phyloP scores from a whole-genome alignment of 2,888 invertebrate genomes.

The Trachelus stipa region DNA sequence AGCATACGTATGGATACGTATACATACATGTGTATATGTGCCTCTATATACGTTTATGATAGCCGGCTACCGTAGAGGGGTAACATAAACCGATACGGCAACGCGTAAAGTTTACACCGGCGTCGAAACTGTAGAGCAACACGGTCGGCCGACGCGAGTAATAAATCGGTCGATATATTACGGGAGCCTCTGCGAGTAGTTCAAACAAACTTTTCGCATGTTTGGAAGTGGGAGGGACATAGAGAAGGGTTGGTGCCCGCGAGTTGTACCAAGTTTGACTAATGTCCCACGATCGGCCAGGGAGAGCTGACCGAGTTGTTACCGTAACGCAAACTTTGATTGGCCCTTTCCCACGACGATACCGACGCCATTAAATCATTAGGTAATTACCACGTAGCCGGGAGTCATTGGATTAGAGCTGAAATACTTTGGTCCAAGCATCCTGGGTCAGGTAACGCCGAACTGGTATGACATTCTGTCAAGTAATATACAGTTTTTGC shows the following conservation, averaged over 20 bases:
- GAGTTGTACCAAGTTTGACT: background rate
- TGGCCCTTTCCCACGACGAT: conserved; percentile 2
- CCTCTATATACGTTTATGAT: background rate
- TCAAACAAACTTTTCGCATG: conserved; percentile 11
- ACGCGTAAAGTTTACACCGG: conserved; percentile 19
- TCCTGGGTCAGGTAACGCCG: too few relatives aligned
- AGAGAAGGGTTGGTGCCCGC: background rate
- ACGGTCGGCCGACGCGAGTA: conserved; percentile 8
- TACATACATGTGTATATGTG: too few relatives aligned
- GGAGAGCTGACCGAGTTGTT: conserved; percentile 1
- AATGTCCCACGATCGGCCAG: background rate
- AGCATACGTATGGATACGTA: too few relatives aligned
- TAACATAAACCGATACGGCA: background rate
- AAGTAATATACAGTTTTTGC: background rate
- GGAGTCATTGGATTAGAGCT: background rate
- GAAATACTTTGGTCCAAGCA: background rate
- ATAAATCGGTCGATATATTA: conserved; percentile 26
- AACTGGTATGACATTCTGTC: background rate
- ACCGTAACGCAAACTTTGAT: conserved; percentile 5
- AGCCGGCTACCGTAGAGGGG: background rate
- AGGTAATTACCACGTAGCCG: conserved; percentile 16
- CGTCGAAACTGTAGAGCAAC: conserved; percentile 11
- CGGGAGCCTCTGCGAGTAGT: conserved; percentile 6
- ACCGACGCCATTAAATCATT: conserved; percentile 19
- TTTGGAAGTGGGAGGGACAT: background rate